A percentile compares a stretch with the other conserved stretches of the same genome.
phyloP scores from a whole-genome alignment of 2,113 vertebrate species.

The Muntiacus reevesi region DNA sequence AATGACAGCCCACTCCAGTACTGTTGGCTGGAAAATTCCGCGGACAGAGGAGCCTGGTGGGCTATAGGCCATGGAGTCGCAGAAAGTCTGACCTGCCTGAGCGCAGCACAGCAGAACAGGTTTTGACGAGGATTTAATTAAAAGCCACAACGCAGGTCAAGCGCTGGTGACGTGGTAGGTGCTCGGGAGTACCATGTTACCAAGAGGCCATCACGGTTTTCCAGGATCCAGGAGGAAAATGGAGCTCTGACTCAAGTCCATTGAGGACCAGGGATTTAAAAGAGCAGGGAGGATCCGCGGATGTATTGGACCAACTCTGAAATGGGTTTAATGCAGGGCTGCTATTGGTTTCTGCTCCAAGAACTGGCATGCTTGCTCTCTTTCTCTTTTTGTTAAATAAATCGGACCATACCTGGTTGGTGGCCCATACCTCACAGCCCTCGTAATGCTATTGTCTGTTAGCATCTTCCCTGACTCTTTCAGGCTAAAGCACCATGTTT shows the following conservation, averaged over 20 bases:
- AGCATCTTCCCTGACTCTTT: not conserved
- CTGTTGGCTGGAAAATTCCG: not conserved
- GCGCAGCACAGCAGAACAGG: not conserved
- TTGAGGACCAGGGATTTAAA: rapidly evolving
- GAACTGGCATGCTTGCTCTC: not conserved
- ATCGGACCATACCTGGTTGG: not conserved
- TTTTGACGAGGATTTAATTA: not conserved
- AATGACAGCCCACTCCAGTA: not conserved
- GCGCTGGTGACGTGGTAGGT: rapidly evolving
- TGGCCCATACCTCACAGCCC: too few relatives aligned
- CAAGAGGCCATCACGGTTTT: rapidly evolving
- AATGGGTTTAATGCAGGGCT: too few relatives aligned
- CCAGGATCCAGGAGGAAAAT: not conserved
- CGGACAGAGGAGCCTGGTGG: not conserved
- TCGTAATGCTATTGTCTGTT: not conserved
- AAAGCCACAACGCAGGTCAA: rapidly evolving
- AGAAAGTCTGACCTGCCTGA: rapidly evolving
- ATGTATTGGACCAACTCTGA: not conserved
- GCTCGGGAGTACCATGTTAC: not conserved
- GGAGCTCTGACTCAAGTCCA: not conserved
- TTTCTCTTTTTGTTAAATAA: not conserved
- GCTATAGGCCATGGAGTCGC: rapidly evolving
- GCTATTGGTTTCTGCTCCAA: rapidly evolving
- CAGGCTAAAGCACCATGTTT: not conserved
- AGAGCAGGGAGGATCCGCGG: rapidly evolving